Evolutionary conservation across 1,140 invertebrate genomes (phyloP).

Genomic region (Diuraphis noxia): DNA sequence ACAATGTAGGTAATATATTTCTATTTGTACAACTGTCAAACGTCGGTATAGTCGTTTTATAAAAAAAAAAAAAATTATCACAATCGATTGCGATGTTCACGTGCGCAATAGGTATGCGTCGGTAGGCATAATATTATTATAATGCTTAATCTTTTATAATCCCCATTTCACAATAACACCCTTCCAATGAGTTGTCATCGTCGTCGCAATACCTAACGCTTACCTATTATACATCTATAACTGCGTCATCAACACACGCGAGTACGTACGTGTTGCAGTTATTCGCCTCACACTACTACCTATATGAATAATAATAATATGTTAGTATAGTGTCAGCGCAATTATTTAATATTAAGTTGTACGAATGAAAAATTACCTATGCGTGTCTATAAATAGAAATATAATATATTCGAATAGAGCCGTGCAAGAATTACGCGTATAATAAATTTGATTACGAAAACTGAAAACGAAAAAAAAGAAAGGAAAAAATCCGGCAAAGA

Average conservation of each 20-base stretch:
- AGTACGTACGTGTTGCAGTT: neutral
- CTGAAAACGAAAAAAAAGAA: neutral
- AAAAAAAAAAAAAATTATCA: neutral
- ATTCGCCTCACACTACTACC: neutral
- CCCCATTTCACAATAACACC: neutral
- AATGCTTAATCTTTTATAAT: neutral
- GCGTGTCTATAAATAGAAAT: neutral
- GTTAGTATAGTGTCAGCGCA: neutral
- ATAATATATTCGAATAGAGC: neutral
- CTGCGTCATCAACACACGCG: neutral
- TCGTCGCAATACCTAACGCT: neutral
- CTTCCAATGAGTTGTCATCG: neutral
- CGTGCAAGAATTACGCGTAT: neutral
- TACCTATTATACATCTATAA: neutral
- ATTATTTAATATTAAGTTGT: neutral
- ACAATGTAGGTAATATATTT: neutral
- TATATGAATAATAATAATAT: neutral
- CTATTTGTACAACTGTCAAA: neutral
- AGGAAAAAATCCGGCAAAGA: neutral
- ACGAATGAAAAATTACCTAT: neutral
- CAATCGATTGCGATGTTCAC: neutral
- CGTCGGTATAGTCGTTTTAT: neutral
- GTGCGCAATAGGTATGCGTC: too few species aligned
- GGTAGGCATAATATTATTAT: neutral
- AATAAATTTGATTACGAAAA: slow-evolving; percentile 18